phyloP scores from a whole-genome alignment of 1,140 invertebrate species.

The Ceratina australensis region DNA sequence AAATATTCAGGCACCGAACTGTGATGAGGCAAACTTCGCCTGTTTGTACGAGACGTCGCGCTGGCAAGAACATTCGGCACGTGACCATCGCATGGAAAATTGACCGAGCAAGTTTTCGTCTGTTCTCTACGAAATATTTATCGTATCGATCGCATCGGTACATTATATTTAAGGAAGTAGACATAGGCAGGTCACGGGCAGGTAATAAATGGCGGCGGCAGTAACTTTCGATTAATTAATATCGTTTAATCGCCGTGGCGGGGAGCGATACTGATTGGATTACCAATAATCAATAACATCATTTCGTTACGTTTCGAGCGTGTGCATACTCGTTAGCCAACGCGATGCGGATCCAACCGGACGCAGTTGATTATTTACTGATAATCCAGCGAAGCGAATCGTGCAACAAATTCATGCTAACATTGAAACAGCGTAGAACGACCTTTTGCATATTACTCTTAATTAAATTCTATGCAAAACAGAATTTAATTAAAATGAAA shows the following conservation, averaged over 20 bases:
- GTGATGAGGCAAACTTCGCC: neutral
- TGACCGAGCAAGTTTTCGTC: neutral
- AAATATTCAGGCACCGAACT: conserved; percentile 13
- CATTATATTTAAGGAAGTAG: too few relatives aligned
- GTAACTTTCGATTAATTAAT: conserved; percentile 22
- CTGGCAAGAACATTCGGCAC: neutral
- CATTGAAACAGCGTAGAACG: too few relatives aligned
- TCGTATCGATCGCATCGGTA: neutral
- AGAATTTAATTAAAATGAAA: too few relatives aligned
- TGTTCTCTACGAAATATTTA: neutral
- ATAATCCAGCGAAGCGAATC: conserved; percentile 1
- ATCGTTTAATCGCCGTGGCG: conserved; percentile 9
- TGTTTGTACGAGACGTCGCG: conserved; percentile 22
- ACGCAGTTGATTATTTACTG: conserved; percentile 28
- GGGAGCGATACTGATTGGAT: conserved; percentile 36
- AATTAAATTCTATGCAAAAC: too few relatives aligned
- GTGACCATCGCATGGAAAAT: neutral
- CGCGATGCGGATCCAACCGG: conserved; percentile 3
- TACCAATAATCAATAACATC: conserved; percentile 35
- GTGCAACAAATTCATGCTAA: neutral
- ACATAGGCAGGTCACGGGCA: too few relatives aligned
- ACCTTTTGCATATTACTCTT: too few relatives aligned
- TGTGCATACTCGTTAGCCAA: neutral
- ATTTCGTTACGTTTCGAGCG: conserved; percentile 22
- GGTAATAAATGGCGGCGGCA: too few relatives aligned